Percentiles rank a stretch among this genome's conserved stretches.
These are phyloP conservation scores for Oxytorus armatus DNA, from an alignment of 2,888 invertebrate genomes.

Conservation along the genomic window DNA sequence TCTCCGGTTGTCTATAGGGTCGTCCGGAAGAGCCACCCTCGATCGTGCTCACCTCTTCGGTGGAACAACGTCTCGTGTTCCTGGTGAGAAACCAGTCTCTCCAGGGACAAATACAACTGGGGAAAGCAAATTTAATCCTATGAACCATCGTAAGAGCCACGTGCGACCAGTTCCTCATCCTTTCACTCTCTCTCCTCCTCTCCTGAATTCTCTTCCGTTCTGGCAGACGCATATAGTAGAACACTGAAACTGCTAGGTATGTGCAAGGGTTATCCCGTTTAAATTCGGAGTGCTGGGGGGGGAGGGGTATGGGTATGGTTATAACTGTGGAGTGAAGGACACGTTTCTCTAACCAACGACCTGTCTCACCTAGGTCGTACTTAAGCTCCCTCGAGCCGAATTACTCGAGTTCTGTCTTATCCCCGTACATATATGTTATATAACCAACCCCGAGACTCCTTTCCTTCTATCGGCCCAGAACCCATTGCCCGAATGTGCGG, in stretches of 20 bases:
- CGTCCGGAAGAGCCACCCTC: not conserved
- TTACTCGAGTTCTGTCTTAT: constrained; percentile 70
- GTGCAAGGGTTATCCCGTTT: constrained; percentile 74
- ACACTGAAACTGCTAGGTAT: constrained; percentile 28
- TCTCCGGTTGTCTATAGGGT: not conserved
- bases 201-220: constrained; percentile 30
- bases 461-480: not conserved
- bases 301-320: no score
- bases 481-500: not conserved
- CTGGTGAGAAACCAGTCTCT: no score
- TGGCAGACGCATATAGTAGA: constrained; percentile 48
- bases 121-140: constrained; percentile 52
- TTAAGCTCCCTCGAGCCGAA: constrained; percentile 73
- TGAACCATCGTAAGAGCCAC: constrained; percentile 20
- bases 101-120: constrained; percentile 30
- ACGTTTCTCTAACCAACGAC: constrained; percentile 62
- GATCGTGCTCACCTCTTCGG: not conserved
- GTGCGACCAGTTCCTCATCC: not conserved
- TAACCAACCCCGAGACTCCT: not conserved
- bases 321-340: not conserved
- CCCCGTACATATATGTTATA: constrained; percentile 7
- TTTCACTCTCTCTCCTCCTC: not conserved
- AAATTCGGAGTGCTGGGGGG: constrained; percentile 69
- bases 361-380: constrained; percentile 54
- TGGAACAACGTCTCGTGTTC: constrained; percentile 30